Conservation (phyloP, 2,888 invertebrate genomes). For the Acronicta alni region DNA sequence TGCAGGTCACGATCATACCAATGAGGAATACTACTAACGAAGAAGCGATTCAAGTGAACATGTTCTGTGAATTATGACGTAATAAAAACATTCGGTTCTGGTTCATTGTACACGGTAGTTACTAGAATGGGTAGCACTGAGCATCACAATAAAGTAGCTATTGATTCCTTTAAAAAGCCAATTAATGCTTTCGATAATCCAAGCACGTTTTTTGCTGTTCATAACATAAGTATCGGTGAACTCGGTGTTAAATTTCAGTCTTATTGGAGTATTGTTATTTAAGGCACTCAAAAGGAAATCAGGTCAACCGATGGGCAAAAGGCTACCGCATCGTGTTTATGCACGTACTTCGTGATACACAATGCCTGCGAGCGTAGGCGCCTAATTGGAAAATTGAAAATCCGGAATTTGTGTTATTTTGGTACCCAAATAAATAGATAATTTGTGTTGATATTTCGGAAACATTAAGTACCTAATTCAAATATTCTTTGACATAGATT, state of each 20-base stretch:
- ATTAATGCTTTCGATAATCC: slow-evolving; percentile 20
- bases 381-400: slow-evolving; percentile 5
- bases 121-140: slow-evolving; percentile 9
- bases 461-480: no score
- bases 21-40: slow-evolving; percentile 8
- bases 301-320: slow-evolving; percentile 33
- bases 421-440: no score
- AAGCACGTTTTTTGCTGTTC: slow-evolving; percentile 36
- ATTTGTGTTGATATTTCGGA: no score
- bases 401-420: background rate
- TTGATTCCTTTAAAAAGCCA: slow-evolving; percentile 25
- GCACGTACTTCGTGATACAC: slow-evolving; percentile 8
- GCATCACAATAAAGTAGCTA: slow-evolving; percentile 15
- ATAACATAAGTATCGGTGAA: slow-evolving; percentile 33
- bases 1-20: slow-evolving; percentile 38
- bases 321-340: slow-evolving; percentile 8
- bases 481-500: no score
- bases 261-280: slow-evolving; percentile 39
- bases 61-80: slow-evolving; percentile 17
- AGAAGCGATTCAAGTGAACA: slow-evolving; percentile 10
- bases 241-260: slow-evolving; percentile 20
- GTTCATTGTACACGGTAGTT: slow-evolving; percentile 19
- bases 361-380: background rate
- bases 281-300: slow-evolving; percentile 41
- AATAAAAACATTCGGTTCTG: slow-evolving; percentile 6